phyloP scores from a whole-genome alignment of 2,113 vertebrate genomes.

The Tautogolabrus adspersus region DNA sequence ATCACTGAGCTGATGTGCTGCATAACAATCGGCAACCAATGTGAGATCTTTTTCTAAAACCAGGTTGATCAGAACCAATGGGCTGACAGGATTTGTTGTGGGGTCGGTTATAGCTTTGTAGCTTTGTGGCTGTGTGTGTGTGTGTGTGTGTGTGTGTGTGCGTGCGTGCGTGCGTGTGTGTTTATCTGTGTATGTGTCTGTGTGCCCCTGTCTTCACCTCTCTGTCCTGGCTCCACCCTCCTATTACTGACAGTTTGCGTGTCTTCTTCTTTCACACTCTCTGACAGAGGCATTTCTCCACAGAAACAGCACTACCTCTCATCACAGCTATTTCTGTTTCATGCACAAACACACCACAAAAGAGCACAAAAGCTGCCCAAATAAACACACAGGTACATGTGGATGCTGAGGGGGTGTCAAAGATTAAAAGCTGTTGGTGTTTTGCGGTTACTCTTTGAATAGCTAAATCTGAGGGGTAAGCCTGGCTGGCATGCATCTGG shows the following conservation, averaged over 20 bases:
- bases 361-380: constrained; percentile 32
- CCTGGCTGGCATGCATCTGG: constrained; percentile 29
- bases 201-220: constrained; percentile 50
- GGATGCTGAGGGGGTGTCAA: constrained; percentile 17
- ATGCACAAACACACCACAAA: constrained; percentile 39
- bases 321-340: constrained; percentile 39
- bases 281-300: constrained; percentile 35
- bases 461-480: constrained; percentile 10
- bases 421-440: not conserved
- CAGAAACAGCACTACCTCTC: constrained; percentile 52
- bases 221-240: constrained; percentile 46
- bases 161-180: not conserved
- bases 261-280: constrained; percentile 66
- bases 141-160: constrained; percentile 2
- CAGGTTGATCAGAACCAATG: constrained; percentile 59
- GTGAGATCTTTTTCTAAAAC: constrained; percentile 29
- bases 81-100: constrained; percentile 39
- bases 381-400: constrained; percentile 40
- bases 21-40: constrained; percentile 66
- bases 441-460: constrained; percentile 37
- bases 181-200: constrained; percentile 32
- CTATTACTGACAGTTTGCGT: constrained; percentile 68
- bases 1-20: constrained; percentile 72
- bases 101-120: constrained; percentile 27
- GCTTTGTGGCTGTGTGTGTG: constrained; percentile 9